Percentiles rank a stretch among this genome's conserved stretches.
These are phyloP conservation scores for Steinernema scapterisci DNA, from an alignment of 2,888 invertebrate species.

Conservation along the genomic window DNA sequence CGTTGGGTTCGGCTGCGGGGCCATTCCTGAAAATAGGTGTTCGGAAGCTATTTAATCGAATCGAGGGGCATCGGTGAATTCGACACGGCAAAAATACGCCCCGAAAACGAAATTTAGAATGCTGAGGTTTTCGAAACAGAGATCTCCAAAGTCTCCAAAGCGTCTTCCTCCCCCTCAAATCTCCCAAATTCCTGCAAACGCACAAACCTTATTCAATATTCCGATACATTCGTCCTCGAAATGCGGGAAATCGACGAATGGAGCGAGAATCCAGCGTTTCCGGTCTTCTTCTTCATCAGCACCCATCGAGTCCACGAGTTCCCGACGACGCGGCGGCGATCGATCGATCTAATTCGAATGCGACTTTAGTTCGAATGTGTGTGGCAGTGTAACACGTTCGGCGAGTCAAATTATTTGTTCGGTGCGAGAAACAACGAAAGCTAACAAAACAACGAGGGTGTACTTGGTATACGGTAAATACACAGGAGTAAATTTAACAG, in stretches of 20 bases:
- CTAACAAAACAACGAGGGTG: background rate
- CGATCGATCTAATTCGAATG: slow-evolving; percentile 12
- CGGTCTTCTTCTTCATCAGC: background rate
- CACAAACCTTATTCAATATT: slow-evolving; percentile 16
- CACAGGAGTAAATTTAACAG: background rate
- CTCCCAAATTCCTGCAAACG: too few species aligned
- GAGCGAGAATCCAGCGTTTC: background rate
- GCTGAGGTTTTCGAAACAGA: too few species aligned
- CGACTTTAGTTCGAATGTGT: background rate
- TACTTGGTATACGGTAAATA: slow-evolving; percentile 15
- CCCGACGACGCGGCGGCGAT: background rate
- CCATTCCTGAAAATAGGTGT: slow-evolving; percentile 28
- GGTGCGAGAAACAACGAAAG: slow-evolving; percentile 22
- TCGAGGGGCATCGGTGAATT: too few species aligned
- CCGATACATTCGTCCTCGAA: slow-evolving; percentile 19
- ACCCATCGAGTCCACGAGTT: background rate
- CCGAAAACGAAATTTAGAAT: too few species aligned
- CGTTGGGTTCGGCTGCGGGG: slow-evolving; percentile 24
- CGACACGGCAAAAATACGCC: too few species aligned
- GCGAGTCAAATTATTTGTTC: slow-evolving; percentile 26
- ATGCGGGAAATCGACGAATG: slow-evolving; percentile 17
- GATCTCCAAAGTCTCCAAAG: too few species aligned
- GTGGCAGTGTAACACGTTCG: slow-evolving; percentile 3
- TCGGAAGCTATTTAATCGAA: background rate
- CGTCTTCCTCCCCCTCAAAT: too few species aligned